A percentile compares a stretch with the other conserved stretches of the same genome.
These are phyloP conservation scores for Oryzias javanicus DNA, from an alignment of 2,113 vertebrate species.

Conservation along the genomic window DNA sequence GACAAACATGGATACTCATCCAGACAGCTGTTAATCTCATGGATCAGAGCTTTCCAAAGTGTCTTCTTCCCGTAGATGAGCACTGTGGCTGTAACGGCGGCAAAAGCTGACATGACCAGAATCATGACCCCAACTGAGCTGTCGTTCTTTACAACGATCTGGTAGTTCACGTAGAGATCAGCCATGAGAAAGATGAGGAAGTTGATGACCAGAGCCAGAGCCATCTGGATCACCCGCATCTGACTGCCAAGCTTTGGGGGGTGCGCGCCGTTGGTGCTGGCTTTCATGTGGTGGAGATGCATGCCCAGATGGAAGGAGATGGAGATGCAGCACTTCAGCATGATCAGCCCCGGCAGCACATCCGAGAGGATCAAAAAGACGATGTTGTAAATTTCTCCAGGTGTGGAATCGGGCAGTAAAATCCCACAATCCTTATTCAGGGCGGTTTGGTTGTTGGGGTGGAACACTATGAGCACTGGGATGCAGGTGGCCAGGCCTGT, in stretches of 20 bases:
- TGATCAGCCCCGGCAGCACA: slow-evolving; percentile 70
- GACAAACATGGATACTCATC: slow-evolving; percentile 64
- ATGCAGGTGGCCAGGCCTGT: slow-evolving; percentile 56
- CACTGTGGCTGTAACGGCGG: slow-evolving; percentile 50
- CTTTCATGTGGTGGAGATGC: slow-evolving; percentile 76
- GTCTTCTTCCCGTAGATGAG: slow-evolving; percentile 76
- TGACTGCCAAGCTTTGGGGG: slow-evolving; percentile 71
- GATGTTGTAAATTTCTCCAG: slow-evolving; percentile 49
- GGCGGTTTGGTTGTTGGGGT: slow-evolving; percentile 25
- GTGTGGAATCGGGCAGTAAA: slow-evolving; percentile 14
- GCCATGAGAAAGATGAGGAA: slow-evolving; percentile 68
- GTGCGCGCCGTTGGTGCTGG: slow-evolving; percentile 69
- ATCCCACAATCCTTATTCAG: slow-evolving; percentile 46
- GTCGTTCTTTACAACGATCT: slow-evolving; percentile 45
- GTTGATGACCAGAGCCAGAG: slow-evolving; percentile 56
- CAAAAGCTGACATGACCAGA: slow-evolving; percentile 70
- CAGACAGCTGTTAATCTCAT: slow-evolving; percentile 56
- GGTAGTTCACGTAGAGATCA: slow-evolving; percentile 69
- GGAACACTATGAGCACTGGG: slow-evolving; percentile 58
- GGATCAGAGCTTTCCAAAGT: slow-evolving; percentile 69
- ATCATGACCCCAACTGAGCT: slow-evolving; percentile 55
- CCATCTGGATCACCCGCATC: slow-evolving; percentile 76
- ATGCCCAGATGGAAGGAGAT: slow-evolving; percentile 70
- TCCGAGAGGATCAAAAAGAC: slow-evolving; percentile 63
- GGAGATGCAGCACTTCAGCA: slow-evolving; percentile 77